Evolutionary conservation across 2,113 vertebrate species (phyloP).

Genomic region (Gambusia holbrooki): DNA sequence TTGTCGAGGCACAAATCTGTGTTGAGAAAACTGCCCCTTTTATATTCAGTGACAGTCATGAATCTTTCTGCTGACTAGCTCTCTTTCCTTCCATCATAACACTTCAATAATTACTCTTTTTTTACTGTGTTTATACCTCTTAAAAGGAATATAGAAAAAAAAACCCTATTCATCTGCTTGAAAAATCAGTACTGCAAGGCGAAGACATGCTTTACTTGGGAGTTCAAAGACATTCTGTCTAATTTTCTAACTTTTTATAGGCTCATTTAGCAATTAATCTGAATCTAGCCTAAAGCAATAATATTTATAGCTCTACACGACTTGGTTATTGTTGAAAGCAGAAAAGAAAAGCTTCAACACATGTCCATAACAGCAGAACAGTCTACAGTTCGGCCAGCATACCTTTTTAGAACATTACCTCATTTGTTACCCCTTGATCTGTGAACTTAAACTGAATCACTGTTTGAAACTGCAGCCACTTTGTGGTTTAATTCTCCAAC

Average conservation of each 20-base stretch:
- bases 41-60: background rate
- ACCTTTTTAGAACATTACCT: slow-evolving; percentile 24
- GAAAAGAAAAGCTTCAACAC: background rate
- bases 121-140: background rate
- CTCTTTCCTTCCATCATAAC: background rate
- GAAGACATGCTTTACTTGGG: slow-evolving; percentile 10
- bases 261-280: slow-evolving; percentile 13
- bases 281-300: slow-evolving; percentile 10
- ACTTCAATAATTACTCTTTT: slow-evolving; percentile 8
- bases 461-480: slow-evolving; percentile 57
- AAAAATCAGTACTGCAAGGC: slow-evolving; percentile 12
- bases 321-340: background rate
- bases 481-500: slow-evolving; percentile 37
- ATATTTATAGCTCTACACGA: background rate
- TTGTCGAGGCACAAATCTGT: background rate
- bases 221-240: slow-evolving; percentile 3
- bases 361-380: slow-evolving; percentile 9
- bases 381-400: slow-evolving; percentile 13
- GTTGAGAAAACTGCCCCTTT: slow-evolving; percentile 8
- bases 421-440: slow-evolving; percentile 46
- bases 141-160: background rate
- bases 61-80: background rate
- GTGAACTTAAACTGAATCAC: slow-evolving; percentile 51
- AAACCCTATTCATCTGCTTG: background rate
- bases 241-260: slow-evolving; percentile 15